Evolutionary conservation across 2,888 invertebrate genomes (phyloP), one percentile per base, ranked within the genome.

Genomic region (Cosmopolites sordidus): DNA sequence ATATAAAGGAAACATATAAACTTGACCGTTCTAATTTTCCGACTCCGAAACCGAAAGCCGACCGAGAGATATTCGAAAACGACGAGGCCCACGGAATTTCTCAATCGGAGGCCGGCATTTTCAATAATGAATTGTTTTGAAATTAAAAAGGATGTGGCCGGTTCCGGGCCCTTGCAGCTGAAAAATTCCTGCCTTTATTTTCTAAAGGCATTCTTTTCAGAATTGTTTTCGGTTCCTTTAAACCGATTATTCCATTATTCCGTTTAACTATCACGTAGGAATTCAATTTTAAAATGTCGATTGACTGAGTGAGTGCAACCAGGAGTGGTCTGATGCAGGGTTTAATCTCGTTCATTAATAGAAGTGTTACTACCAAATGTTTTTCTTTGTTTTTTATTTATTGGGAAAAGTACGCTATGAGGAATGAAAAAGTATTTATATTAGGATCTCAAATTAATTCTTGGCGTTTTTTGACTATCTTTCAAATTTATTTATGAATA

Each of bases 61-160:
- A 27, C 27, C 27, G 27, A 27, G 27, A 5, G 53, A 53, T 53
- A 53, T 48, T 48, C 43, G 43, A 39, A 48, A 53, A 48, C 48
- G 48, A 53, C 44, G 27, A 40, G 33, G 43, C 12, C 48, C 39
- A 9, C 27, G 45, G 48, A 53, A 53, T 53, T 48, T 48, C 33
- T 5, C 33, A 33, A 33, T 33, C 33, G 33, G 33, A 33, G 33
- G 11, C 11, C 12, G 33, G 33, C 12, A 33, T 33, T n/a, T 33
- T 33, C 33, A 33, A 33, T 33, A 33, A 33, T 33, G 33, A 33
- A 33, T 33, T 33, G 33, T 33, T 33, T 33, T 12, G 33, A 12
- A 33, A 33, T 33, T 33, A 33, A 12, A 33, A 33, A 33, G 12
- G 33, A 12, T 12, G 4, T 3, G 8, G n/a, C 11, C 12, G 5